Percentiles rank a stretch among this genome's conserved stretches.
Conservation (phyloP, 53 echinoderm and acorn worm species). For the Temnopleurus reevesii region DNA sequence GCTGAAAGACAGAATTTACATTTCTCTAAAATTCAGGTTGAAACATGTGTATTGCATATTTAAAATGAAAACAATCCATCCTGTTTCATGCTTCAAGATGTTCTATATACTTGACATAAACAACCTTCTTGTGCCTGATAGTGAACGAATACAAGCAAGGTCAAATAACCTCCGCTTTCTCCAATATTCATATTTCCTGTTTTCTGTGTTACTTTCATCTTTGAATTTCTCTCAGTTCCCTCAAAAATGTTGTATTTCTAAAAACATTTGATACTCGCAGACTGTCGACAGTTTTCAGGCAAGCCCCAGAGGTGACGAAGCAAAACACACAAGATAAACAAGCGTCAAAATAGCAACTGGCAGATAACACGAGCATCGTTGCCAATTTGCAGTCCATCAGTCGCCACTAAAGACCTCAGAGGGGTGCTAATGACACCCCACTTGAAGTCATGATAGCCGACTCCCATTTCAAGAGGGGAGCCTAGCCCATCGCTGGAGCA, state of each 20-base stretch:
- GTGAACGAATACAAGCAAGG: not conserved
- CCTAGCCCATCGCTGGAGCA: conserved; percentile 25
- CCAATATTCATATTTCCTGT: not conserved
- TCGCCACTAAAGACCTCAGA: conserved; percentile 29
- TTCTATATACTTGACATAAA: too few species aligned
- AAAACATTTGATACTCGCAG: conserved; percentile 10
- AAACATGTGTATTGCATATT: too few species aligned
- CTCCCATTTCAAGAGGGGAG: conserved; percentile 48
- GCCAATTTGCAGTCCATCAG: conserved; percentile 29
- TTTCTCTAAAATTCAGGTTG: too few species aligned
- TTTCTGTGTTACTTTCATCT: conserved; percentile 15
- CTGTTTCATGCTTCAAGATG: too few species aligned
- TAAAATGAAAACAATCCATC: too few species aligned
- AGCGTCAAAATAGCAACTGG: not conserved
- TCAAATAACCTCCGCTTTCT: not conserved
- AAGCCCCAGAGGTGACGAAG: not conserved
- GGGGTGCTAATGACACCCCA: conserved; percentile 48
- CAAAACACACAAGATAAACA: not conserved
- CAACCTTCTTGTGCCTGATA: too few species aligned
- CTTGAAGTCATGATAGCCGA: conserved; percentile 44
- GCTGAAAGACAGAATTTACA: too few species aligned
- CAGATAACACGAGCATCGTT: conserved; percentile 22
- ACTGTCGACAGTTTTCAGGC: not conserved
- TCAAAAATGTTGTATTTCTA: not conserved
- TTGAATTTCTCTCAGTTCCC: not conserved